Conservation (phyloP, 2,797 vertebrate genomes). For the Periparus ater region DNA sequence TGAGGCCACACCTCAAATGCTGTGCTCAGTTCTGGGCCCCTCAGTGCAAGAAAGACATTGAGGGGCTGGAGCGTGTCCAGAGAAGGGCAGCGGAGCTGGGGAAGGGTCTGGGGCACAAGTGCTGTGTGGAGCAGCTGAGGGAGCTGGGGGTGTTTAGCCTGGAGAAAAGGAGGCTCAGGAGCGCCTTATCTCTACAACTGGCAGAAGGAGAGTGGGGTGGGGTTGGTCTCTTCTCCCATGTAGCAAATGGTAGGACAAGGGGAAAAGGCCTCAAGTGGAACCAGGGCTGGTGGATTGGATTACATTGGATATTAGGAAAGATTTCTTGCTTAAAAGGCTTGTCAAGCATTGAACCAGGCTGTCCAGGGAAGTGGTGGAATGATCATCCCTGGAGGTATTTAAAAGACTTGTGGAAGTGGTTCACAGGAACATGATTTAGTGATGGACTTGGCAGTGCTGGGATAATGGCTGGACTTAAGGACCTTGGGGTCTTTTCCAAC, state of each 20-base stretch:
- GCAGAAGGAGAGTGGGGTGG: neutral
- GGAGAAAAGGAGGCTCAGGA: neutral
- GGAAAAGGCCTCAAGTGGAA: neutral
- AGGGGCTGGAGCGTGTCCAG: neutral
- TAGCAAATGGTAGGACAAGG: neutral
- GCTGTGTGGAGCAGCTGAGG: neutral
- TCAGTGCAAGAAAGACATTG: neutral
- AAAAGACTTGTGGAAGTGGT: neutral
- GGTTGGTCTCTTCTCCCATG: fast-evolving
- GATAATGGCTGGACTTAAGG: neutral
- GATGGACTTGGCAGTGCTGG: neutral
- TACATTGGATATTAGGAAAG: neutral
- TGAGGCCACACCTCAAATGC: fast-evolving
- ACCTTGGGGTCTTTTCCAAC: neutral
- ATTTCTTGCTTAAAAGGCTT: neutral
- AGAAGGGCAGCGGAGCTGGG: neutral
- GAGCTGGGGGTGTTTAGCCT: neutral
- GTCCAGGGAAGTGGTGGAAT: neutral
- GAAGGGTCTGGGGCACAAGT: neutral
- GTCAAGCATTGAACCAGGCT: neutral
- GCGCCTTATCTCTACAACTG: fast-evolving
- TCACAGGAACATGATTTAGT: neutral
- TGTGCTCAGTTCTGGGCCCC: neutral
- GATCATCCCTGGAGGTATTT: neutral
- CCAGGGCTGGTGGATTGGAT: neutral